Evolutionary conservation across 2,888 invertebrate genomes (phyloP), one percentile per base, ranked within the genome.

Genomic region (Drosophila nigricruria): DNA sequence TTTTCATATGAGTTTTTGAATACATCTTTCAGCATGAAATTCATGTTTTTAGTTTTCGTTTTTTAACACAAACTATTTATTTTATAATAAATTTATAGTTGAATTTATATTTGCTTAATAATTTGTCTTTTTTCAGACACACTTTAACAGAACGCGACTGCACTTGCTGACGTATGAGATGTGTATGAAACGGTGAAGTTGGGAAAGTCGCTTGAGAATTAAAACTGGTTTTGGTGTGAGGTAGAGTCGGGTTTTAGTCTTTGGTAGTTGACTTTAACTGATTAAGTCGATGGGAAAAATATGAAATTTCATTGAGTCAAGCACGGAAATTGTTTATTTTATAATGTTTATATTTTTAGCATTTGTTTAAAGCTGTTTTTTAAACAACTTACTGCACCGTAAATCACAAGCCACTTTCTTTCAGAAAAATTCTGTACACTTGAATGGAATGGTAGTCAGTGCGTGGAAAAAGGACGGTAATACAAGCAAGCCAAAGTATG

Each of bases 401-500:
- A 70, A 57, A 47, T 70, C 66, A 64, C 74, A 52, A 23, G 57
- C 65, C 18, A 67, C 79, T 69, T 73, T 53, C 61, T 61, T 62
- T 62, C 8, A 52, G 49, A 78, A 80, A 84, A 88, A 82, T 87
- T 83, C 85, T 83, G 85, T 83, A 83, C 70, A 82, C 82, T 74
- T 18, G 57, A 87, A 81, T 69, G 34, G 34, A 25, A n/a, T 10
- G 6, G 5, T 38, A 43, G 38, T 42, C 32, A 40, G 25, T 49
- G 47, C 36, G 70, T 30, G 58, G 10, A 57, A 79, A 9, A 36
- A 50, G 43, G 62, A 79, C 27, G 43, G 10, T 70, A n/a, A 27
- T 45, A 74, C 8, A 23, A 16, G 10, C 64, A 42, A 6, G 30
- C 5, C 27, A 42, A 20, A 34, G 8, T 23, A 8, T 3, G 5